These are phyloP conservation scores for Catharus ustulatus DNA, from an alignment of 2,797 vertebrate genomes.

Conservation along the genomic window DNA sequence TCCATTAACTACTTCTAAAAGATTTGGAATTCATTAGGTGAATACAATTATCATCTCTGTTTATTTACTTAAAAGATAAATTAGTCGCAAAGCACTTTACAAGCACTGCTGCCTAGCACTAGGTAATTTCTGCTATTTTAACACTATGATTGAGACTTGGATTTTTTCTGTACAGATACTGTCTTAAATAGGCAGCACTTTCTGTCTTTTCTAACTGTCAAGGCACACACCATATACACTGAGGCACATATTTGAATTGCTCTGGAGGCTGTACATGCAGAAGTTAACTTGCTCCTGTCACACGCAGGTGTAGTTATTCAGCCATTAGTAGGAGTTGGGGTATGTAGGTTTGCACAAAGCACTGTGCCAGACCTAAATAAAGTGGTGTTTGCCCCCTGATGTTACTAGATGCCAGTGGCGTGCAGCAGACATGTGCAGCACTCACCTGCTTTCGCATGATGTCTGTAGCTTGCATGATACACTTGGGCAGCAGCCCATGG, in stretches of 20 bases:
- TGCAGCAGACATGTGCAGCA: neutral
- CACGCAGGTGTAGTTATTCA: neutral
- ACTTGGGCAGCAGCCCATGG: slow-evolving; percentile 92
- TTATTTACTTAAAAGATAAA: slow-evolving; percentile 52
- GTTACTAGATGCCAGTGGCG: fast-evolving
- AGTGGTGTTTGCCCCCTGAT: fast-evolving
- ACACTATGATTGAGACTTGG: neutral
- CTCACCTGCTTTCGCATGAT: slow-evolving; percentile 97
- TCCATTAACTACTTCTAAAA: slow-evolving; percentile 34
- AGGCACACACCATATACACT: neutral
- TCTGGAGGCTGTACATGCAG: neutral
- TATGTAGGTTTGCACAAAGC: neutral
- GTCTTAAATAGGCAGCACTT: neutral
- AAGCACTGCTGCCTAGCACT: neutral
- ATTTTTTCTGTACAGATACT: neutral
- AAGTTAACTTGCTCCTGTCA: neutral
- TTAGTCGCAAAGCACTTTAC: slow-evolving; percentile 19
- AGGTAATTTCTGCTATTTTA: slow-evolving; percentile 3
- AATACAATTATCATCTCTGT: slow-evolving; percentile 40
- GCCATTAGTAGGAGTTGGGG: neutral
- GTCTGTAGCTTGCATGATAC: slow-evolving; percentile 97
- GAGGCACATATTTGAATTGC: neutral
- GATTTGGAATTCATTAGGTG: neutral
- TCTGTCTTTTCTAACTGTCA: neutral
- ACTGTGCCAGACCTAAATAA: neutral